Base-by-base conservation (phyloP, 2,113 vertebrate species). In the Saimiri boliviensis region DNA sequence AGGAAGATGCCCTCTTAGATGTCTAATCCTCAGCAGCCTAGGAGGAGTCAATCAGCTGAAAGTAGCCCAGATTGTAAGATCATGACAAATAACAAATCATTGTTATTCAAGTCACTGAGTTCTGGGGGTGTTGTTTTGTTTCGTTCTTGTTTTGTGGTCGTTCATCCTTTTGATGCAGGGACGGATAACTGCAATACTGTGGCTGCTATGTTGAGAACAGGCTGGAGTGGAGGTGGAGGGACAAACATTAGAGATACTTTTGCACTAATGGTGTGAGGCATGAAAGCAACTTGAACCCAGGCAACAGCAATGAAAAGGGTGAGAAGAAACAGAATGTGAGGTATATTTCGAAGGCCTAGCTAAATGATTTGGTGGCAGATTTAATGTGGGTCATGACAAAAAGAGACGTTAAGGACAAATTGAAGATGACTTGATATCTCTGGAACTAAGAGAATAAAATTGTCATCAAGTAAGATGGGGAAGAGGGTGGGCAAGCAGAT, bases 211-310 rank as follows among this genome's bases (percentile, higher is more conserved):
- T 2, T 73, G 20, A 19, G 35, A 54, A 76, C 47, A 60, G 45
- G 3, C 21, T 23, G 49, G 32, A 21, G 14, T 6, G n/a, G 5
- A 0, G 0, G 11, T 10, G 0, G 2, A 1, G 3, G 42, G 37
- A 4, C 5, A 60, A 30, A 13, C 3, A 63, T 8, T 0, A 71
- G 79, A 71, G 79, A 14, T 5, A 47, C 11, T 84, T 42, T 84
- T 74, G 8, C 3, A 49, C 19, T 16, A 14, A 82, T 8, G n/a
- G 13, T 35, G 3, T 0, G 8, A 49, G 45, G 8, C 20, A 2
- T 27, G 58, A 40, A 4, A 25, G 12, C 10, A 8, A 52, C 35
- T 71, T 74, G 47, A 45, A 21, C 14, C 0, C 2, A 23, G 32
- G 10, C 21, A 35, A 25, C 42, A 79, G 54, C 32, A 19, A 2